These are phyloP conservation scores for Centruroides vittatus DNA, from an alignment of 1,140 invertebrate species.

Conservation along the genomic window DNA sequence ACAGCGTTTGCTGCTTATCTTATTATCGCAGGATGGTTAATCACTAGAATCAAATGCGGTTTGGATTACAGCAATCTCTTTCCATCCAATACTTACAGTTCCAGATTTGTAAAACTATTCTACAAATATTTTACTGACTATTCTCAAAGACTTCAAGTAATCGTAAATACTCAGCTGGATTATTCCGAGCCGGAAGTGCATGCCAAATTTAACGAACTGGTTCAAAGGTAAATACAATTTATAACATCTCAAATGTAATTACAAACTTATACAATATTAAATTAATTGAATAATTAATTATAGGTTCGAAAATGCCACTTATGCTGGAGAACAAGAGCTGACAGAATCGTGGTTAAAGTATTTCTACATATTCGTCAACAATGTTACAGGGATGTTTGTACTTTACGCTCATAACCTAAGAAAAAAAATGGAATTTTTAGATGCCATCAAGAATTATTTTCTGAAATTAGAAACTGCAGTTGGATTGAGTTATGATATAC, in stretches of 20 bases:
- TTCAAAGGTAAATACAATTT: conserved; percentile 32
- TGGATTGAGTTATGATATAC: not conserved
- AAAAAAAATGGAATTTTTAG: not conserved
- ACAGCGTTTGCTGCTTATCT: conserved; percentile 65
- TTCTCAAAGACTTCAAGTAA: conserved; percentile 75
- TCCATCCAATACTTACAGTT: conserved; percentile 73
- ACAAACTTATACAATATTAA: no score
- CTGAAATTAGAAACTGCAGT: not conserved
- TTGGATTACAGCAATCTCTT: conserved; percentile 69
- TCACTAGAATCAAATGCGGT: conserved; percentile 59
- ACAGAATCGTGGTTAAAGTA: conserved; percentile 81
- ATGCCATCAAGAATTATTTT: not conserved
- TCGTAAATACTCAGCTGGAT: conserved; percentile 65
- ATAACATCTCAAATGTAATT: no score
- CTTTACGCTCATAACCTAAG: not conserved
- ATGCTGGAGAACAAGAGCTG: conserved; percentile 53
- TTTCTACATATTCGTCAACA: conserved; percentile 58
- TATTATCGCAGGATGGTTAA: conserved; percentile 64
- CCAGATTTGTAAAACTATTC: conserved; percentile 73
- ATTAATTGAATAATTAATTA: no score
- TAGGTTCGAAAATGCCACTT: conserved; percentile 58
- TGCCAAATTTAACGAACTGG: conserved; percentile 58
- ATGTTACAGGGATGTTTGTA: not conserved
- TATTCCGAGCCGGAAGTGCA: conserved; percentile 69
- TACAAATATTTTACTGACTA: conserved; percentile 79